These are phyloP conservation scores for Daboia siamensis DNA, from an alignment of 2,113 vertebrate genomes.

Conservation along the genomic window DNA sequence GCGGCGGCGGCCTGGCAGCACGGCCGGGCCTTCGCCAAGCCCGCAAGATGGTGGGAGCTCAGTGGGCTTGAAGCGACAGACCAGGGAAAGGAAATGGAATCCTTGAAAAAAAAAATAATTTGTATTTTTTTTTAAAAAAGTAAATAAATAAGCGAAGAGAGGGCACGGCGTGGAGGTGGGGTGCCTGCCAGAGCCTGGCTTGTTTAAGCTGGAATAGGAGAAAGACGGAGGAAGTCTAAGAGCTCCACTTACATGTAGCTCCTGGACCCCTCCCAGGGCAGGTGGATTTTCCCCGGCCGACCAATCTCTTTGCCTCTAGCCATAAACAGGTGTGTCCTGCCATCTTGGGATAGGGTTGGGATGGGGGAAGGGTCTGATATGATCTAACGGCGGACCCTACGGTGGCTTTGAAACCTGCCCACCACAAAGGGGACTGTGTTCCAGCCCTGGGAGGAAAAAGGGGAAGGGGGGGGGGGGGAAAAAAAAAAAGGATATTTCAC, in stretches of 20 bases:
- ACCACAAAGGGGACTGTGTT: slow-evolving; percentile 29
- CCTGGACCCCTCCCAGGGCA: slow-evolving; percentile 81
- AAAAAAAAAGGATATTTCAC: not conserved
- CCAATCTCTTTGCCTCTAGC: slow-evolving; percentile 84
- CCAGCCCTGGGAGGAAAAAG: not conserved
- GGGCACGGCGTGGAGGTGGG: not conserved
- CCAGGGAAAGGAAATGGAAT: slow-evolving; percentile 13
- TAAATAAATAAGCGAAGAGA: slow-evolving; percentile 21
- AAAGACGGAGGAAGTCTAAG: slow-evolving; percentile 85
- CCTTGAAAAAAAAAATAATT: not conserved
- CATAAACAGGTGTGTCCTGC: slow-evolving; percentile 89
- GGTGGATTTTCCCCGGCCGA: slow-evolving; percentile 83
- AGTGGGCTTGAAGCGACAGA: not conserved
- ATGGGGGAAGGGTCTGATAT: slow-evolving; percentile 44
- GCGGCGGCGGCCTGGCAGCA: not conserved
- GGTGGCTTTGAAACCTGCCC: slow-evolving; percentile 27
- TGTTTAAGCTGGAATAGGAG: slow-evolving; percentile 79
- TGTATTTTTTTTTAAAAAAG: not conserved
- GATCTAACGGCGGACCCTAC: slow-evolving; percentile 66
- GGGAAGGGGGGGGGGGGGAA: too few species aligned
- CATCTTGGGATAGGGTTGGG: slow-evolving; percentile 70
- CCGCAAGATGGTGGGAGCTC: slow-evolving; percentile 11
- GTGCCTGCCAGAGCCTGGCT: slow-evolving; percentile 59
- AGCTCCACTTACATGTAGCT: slow-evolving; percentile 94
- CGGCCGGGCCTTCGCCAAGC: not conserved